Evolutionary conservation across 2,888 invertebrate species (phyloP), one percentile per base, ranked within the genome.

Genomic region (Leptopilina syphax): DNA sequence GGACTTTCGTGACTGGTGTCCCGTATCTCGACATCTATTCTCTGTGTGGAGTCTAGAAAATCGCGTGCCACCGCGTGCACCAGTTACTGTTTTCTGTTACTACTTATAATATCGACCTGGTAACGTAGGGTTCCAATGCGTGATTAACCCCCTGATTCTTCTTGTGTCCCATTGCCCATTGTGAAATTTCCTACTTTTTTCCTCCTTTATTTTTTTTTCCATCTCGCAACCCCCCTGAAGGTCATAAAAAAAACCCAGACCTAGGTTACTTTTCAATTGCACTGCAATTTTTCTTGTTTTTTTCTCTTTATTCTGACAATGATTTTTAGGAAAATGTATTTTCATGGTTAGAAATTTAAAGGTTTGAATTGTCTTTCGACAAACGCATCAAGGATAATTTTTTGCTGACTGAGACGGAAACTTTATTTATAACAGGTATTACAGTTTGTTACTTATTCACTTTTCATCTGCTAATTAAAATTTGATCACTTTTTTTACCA

Each of bases 1-100:
- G 79, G 83, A 85, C 87, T 87, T 89, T 90, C 90, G 90, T 90
- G 90, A 90, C 90, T 88, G 86, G 86, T 87, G 85, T 87, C 83
- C 87, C 82, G 84, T 90, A 90, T 90, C 90, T 90, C 88, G 88
- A 85, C 88, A 90, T 90, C 90, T 90, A 88, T 79, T 83, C 82
- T 12, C 50, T 50, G 50, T 50, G 50, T 50, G 50, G 86, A 86
- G 87, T 87, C 87, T 87, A 89, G 87, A 89, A 88, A 87, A 90
- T 90, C 90, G 90, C 90, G 90, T 90, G 89, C 89, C 84, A 86
- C 87, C 85, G 81, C 82, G 86, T 88, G 90, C 88, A 86, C 89
- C 86, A 89, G 88, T 90, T 88, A 88, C 87, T 85, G 87, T 88
- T 89, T 44, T 86, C 88, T 83, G 83, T 85, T 86, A 85, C 84